phyloP scores from a whole-genome alignment of 2,113 vertebrate genomes.

The Tylochromis polylepis region DNA sequence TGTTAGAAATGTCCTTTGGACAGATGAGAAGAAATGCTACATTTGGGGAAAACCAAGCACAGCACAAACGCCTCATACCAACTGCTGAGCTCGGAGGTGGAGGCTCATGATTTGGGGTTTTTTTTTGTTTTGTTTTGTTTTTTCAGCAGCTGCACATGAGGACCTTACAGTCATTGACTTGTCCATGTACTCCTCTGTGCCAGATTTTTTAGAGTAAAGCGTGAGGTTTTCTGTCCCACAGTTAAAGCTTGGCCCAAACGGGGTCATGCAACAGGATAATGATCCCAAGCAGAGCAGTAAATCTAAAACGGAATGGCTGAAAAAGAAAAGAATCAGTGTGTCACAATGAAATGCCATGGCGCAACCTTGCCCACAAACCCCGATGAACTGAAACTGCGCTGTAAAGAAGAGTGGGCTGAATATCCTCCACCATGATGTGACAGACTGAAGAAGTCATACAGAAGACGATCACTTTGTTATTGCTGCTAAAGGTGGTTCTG shows the following conservation, averaged over 20 bases:
- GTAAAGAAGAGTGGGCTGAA: background rate
- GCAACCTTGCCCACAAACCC: background rate
- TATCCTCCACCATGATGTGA: background rate
- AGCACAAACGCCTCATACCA: accelerated
- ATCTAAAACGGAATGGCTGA: background rate
- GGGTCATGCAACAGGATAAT: background rate
- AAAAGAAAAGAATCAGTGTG: background rate
- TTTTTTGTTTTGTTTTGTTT: accelerated
- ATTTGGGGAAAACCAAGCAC: background rate
- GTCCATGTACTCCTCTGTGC: background rate
- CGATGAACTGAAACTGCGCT: background rate
- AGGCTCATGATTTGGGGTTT: background rate
- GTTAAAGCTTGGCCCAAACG: background rate
- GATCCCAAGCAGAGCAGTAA: background rate
- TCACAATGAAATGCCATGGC: background rate
- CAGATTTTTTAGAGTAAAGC: background rate
- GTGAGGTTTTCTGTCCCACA: background rate
- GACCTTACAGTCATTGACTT: background rate
- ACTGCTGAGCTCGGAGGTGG: background rate
- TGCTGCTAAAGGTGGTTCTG: background rate
- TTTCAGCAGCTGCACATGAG: background rate
- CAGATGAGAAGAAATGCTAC: background rate
- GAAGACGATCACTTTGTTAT: background rate
- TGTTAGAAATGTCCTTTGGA: background rate
- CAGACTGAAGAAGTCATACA: background rate